Conservation (phyloP, 2,888 invertebrate genomes). For the Notodonta dromedarius region DNA sequence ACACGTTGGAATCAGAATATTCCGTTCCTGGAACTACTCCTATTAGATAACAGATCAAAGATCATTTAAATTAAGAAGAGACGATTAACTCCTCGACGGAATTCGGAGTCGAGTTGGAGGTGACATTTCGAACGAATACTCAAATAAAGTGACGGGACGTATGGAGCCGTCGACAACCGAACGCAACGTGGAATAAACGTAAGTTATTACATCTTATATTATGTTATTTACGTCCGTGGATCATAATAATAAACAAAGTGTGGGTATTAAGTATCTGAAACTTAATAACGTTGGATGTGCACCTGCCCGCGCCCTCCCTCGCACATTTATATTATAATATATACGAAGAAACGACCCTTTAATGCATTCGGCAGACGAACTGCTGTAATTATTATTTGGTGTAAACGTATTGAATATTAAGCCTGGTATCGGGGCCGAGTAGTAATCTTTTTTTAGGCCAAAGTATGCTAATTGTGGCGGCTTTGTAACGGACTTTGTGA, state of each 20-base stretch:
- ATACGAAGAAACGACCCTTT: constrained; percentile 70
- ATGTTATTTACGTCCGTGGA: constrained; percentile 57
- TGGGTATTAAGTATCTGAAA: constrained; percentile 67
- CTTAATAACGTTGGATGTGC: constrained; percentile 68
- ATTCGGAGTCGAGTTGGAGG: constrained; percentile 26
- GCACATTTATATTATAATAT: constrained; percentile 73
- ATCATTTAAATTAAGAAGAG: constrained; percentile 68
- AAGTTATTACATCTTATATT: constrained; percentile 52
- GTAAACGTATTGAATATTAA: constrained; percentile 81
- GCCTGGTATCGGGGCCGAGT: constrained; percentile 63
- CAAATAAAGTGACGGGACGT: constrained; percentile 26
- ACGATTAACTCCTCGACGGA: constrained; percentile 56
- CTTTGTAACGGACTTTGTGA: constrained; percentile 56
- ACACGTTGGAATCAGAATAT: constrained; percentile 60
- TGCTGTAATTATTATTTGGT: constrained; percentile 79
- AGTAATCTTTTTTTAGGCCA: constrained; percentile 68
- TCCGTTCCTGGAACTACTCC: constrained; percentile 70
- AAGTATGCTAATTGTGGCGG: constrained; percentile 68
- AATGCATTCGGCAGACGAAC: constrained; percentile 72
- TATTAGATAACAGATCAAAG: constrained; percentile 76
- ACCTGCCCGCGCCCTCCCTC: constrained; percentile 68
- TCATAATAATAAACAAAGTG: constrained; percentile 64
- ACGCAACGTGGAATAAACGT: constrained; percentile 21
- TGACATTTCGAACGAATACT: constrained; percentile 34
- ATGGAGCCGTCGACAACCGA: constrained; percentile 30